Conservation (phyloP, 2,113 vertebrate species). For the Podiceps cristatus region DNA sequence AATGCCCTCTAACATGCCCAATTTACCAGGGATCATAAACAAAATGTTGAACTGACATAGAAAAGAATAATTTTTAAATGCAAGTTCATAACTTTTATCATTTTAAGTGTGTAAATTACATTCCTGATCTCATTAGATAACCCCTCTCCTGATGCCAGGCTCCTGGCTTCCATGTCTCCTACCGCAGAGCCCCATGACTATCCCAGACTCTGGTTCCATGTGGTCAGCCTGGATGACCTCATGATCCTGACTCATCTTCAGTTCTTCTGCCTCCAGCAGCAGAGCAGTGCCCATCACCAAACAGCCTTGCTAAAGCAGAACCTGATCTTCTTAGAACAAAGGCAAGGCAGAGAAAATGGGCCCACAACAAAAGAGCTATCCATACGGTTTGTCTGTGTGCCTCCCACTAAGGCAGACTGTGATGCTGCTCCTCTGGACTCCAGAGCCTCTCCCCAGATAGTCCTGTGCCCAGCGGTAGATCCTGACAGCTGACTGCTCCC, state of each 20-base stretch:
- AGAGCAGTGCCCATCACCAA: not conserved
- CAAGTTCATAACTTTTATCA: not conserved
- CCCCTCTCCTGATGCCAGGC: not conserved
- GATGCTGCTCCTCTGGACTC: not conserved
- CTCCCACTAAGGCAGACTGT: not conserved
- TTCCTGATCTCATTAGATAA: not conserved
- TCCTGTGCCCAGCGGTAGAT: not conserved
- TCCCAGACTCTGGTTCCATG: not conserved
- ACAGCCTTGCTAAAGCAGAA: not conserved
- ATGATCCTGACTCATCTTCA: not conserved
- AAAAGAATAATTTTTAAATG: not conserved
- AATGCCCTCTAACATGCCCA: not conserved
- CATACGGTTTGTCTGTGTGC: not conserved
- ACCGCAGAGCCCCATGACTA: not conserved
- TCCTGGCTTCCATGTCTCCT: not conserved
- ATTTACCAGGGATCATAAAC: not conserved
- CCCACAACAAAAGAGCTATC: not conserved
- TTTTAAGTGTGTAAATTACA: not conserved
- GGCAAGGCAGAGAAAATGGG: not conserved
- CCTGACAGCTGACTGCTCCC: not conserved
- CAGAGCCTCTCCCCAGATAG: not conserved
- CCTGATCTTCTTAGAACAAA: not conserved
- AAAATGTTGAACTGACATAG: not conserved
- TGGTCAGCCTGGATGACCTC: not conserved
- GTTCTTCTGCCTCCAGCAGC: not conserved